Conservation (phyloP, 2,888 invertebrate species). For the Psylliodes chrysocephalus region DNA sequence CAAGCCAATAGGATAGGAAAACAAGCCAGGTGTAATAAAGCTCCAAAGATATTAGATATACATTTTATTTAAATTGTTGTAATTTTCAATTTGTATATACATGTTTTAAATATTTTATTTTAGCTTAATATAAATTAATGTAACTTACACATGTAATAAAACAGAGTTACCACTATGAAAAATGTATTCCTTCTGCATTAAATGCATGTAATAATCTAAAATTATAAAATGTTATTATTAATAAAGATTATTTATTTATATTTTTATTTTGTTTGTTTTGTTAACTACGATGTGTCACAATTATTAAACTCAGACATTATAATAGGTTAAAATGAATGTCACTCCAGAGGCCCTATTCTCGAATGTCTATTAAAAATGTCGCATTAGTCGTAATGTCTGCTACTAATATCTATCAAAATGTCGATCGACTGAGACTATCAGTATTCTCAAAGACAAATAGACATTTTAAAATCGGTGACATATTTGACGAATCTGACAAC, state of each 20-base stretch:
- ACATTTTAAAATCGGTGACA: too few species aligned
- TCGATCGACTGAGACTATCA: too few species aligned
- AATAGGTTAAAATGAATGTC: too few species aligned
- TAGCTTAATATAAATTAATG: slow-evolving; percentile 1
- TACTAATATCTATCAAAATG: too few species aligned
- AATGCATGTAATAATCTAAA: slow-evolving; percentile 70
- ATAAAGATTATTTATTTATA: slow-evolving; percentile 33
- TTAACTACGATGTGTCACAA: neutral
- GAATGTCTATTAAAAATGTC: too few species aligned
- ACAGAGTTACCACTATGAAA: slow-evolving; percentile 68
- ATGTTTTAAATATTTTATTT: slow-evolving; percentile 28
- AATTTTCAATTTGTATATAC: slow-evolving; percentile 27
- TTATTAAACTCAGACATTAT: too few species aligned
- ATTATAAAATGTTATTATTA: slow-evolving; percentile 33
- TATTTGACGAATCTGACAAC: too few species aligned
- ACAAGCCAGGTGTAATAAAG: slow-evolving; percentile 21
- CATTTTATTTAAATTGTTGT: slow-evolving; percentile 14
- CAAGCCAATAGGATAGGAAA: neutral
- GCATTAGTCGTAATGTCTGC: too few species aligned
- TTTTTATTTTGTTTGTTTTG: slow-evolving; percentile 14
- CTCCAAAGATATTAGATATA: slow-evolving; percentile 42
- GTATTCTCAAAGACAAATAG: too few species aligned
- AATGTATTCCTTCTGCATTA: slow-evolving; percentile 94
- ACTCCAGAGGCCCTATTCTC: too few species aligned
- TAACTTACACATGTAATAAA: slow-evolving; percentile 3